phyloP scores from a whole-genome alignment of 2,888 invertebrate genomes.

The Microplitis manilae region DNA sequence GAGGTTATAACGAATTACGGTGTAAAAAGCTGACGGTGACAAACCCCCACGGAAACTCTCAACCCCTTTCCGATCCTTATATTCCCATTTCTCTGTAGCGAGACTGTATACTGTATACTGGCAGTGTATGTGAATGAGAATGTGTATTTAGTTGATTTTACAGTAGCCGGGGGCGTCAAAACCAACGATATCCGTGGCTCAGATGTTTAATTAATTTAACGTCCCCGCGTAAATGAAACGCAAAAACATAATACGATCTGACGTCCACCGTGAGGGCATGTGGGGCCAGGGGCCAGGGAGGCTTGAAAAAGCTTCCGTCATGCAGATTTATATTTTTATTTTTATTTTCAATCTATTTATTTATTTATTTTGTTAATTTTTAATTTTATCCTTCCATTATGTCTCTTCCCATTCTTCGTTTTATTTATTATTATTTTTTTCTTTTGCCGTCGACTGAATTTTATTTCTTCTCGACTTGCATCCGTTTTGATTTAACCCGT shows the following conservation, averaged over 20 bases:
- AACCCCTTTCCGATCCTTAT: no score
- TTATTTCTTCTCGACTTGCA: conserved; percentile 4
- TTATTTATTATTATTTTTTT: conserved; percentile 20
- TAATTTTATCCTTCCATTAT: not conserved
- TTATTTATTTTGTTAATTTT: conserved; percentile 25
- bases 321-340: not conserved
- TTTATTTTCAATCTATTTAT: conserved; percentile 6
- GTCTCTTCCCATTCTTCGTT: not conserved
- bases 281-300: conserved; percentile 4
- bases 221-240: conserved; percentile 63
- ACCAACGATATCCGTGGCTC: conserved; percentile 52
- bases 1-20: conserved; percentile 22
- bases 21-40: conserved; percentile 24
- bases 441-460: conserved; percentile 13
- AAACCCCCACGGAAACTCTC: not conserved
- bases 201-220: conserved; percentile 67
- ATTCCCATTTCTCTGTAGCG: no score
- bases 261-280: conserved; percentile 44
- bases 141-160: conserved; percentile 37
- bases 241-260: conserved; percentile 62
- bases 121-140: conserved; percentile 13
- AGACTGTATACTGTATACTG: not conserved
- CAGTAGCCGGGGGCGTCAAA: conserved; percentile 20
- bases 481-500: conserved; percentile 28
- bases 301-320: conserved; percentile 42